Conservation (phyloP, 2,797 vertebrate genomes). For the Tragelaphus eurycerus region DNA sequence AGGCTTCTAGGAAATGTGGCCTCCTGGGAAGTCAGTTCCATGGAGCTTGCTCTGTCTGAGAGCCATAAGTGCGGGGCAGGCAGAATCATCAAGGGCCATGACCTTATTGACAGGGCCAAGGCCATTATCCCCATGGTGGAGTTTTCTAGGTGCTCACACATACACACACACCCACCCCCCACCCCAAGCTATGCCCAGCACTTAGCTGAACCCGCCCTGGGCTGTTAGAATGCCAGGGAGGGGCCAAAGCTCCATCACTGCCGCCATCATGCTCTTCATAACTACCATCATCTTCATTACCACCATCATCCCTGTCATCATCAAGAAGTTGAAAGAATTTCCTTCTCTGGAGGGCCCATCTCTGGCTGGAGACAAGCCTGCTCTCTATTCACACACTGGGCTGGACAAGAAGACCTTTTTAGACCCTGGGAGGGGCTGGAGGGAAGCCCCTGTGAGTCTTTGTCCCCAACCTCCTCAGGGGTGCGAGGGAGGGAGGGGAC, state of each 20-base stretch:
- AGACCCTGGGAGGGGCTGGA: not conserved
- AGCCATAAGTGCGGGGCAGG: not conserved
- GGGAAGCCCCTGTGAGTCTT: not conserved
- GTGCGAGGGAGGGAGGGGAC: not conserved
- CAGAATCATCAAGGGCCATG: not conserved
- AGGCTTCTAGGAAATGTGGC: not conserved
- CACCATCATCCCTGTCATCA: not conserved
- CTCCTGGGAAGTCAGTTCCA: not conserved
- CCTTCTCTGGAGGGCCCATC: not conserved
- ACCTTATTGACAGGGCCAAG: not conserved
- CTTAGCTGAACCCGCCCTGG: not conserved
- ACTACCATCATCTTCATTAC: not conserved
- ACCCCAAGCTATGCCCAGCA: not conserved
- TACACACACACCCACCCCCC: too few relatives aligned
- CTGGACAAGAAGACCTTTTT: not conserved
- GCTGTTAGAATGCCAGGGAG: not conserved
- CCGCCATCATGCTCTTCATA: rapidly evolving
- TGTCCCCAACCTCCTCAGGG: not conserved
- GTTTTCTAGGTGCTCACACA: not conserved
- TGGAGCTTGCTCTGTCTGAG: not conserved
- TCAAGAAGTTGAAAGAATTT: slow-evolving; percentile 35
- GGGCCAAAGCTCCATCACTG: not conserved
- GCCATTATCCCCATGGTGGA: not conserved
- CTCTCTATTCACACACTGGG: not conserved
- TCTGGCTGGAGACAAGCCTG: not conserved